phyloP scores from a whole-genome alignment of 2,797 vertebrate species.

The Moxostoma hubbsi region DNA sequence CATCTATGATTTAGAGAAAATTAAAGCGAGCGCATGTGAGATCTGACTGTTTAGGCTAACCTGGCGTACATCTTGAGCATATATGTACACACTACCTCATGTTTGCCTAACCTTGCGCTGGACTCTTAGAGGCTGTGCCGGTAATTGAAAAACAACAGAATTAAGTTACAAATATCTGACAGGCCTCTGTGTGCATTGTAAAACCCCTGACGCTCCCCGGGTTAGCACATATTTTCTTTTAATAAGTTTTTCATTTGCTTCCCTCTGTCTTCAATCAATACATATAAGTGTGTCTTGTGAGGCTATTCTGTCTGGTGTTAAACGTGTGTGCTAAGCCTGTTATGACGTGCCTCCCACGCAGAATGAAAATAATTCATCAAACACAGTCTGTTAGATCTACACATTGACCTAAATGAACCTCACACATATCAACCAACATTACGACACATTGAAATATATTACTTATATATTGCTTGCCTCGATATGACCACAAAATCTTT shows the following conservation, averaged over 20 bases:
- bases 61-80: constrained; percentile 65
- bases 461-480: background rate
- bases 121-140: constrained; percentile 77
- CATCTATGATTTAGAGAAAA: constrained; percentile 72
- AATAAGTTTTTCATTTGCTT: constrained; percentile 81
- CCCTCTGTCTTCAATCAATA: constrained; percentile 70
- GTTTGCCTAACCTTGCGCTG: constrained; percentile 81
- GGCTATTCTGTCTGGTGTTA: constrained; percentile 52
- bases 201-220: constrained; percentile 70
- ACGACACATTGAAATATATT: background rate
- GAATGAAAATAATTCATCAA: constrained; percentile 27
- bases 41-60: constrained; percentile 68
- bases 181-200: constrained; percentile 76
- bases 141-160: constrained; percentile 84
- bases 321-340: constrained; percentile 43
- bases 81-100: constrained; percentile 65
- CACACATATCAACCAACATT: background rate
- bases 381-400: constrained; percentile 54
- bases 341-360: constrained; percentile 62
- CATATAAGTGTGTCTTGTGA: constrained; percentile 65
- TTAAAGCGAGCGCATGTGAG: constrained; percentile 69
- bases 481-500: background rate
- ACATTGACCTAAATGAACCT: background rate
- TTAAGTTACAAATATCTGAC: constrained; percentile 82
- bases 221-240: constrained; percentile 82